Evolutionary conservation across 2,113 vertebrate genomes (phyloP).

Genomic region (Mobula hypostoma): DNA sequence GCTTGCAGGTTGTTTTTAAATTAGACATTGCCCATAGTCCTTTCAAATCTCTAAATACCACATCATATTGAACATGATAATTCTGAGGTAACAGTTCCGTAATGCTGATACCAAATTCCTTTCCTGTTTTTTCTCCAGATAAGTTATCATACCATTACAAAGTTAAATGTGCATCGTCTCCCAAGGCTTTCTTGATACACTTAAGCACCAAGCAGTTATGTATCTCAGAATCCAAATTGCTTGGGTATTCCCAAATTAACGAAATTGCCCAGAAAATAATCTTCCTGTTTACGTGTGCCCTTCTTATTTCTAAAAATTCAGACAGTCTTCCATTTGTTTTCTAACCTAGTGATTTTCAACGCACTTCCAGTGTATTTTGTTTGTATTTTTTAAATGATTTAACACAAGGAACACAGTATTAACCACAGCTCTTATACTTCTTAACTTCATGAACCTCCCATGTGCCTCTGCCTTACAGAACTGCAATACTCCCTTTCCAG

Average conservation of each 20-base stretch:
- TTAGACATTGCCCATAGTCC: neutral
- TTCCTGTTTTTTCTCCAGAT: neutral
- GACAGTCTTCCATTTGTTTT: neutral
- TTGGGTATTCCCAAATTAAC: slow-evolving; percentile 7
- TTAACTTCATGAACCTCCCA: neutral
- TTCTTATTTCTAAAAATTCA: neutral
- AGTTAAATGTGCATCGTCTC: neutral
- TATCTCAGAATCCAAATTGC: neutral
- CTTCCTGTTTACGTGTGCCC: slow-evolving; percentile 1
- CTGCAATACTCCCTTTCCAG: slow-evolving; percentile 28
- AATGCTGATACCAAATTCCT: neutral
- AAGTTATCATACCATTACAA: neutral
- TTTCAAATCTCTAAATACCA: neutral
- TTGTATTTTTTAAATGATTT: neutral
- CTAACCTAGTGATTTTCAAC: neutral
- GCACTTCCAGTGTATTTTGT: neutral
- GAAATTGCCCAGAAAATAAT: neutral
- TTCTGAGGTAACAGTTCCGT: neutral
- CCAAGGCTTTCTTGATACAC: neutral
- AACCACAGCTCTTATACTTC: neutral
- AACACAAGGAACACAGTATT: neutral
- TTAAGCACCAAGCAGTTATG: neutral
- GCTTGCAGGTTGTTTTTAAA: neutral
- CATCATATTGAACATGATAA: neutral
- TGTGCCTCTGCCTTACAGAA: neutral